Evolutionary conservation across 2,113 vertebrate genomes (phyloP), one percentile per base, ranked within the genome.

Genomic region (Apus apus): DNA sequence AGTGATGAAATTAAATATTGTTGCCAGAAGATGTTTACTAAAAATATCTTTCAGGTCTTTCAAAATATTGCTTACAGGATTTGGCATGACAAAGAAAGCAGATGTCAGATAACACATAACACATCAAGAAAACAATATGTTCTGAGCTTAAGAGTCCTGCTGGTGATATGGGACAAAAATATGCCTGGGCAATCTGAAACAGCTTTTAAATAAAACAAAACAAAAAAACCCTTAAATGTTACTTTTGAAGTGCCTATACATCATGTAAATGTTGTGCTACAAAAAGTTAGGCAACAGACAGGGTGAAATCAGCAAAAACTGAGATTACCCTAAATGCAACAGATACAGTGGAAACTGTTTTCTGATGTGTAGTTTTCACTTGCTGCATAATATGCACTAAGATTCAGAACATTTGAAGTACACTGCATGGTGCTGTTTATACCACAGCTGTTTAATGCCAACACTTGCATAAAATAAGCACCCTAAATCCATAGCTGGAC

Each of bases 1-100:
- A 97, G 96, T 94, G 96, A 96, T 97, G 94, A 96, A 96, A 97
- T 93, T 96, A 96, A 96, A 73, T 92, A 93, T 89, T 96, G 76
- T 90, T 95, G 94, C 94, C 83, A 96, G 96, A 96, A 95, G 94
- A 95, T 96, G 92, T 94, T 97, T 95, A 95, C 86, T 89, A 90
- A 96, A 96, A 92, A 95, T 94, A 92, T 94, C 90, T 95, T 94
- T 94, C 93, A 96, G 92, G 96, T 92, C 93, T 97, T 94, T 90
- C 88, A 93, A 95, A 88, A 95, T 87, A 94, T 73, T 93, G 94
- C 94, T 96, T 81, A 73, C 66, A 94, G 96, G 88, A 88, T 95
- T 95, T 97, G 92, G 96, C 92, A 93, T 95, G 94, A 95, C 90
- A 94, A 92, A 90, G 88, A 92, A 92, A 96, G 80, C 96, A 96